Percentiles rank a stretch among this genome's conserved stretches.
Evolutionary conservation across 2,797 vertebrate genomes (phyloP).

Genomic region (Poecilia picta): DNA sequence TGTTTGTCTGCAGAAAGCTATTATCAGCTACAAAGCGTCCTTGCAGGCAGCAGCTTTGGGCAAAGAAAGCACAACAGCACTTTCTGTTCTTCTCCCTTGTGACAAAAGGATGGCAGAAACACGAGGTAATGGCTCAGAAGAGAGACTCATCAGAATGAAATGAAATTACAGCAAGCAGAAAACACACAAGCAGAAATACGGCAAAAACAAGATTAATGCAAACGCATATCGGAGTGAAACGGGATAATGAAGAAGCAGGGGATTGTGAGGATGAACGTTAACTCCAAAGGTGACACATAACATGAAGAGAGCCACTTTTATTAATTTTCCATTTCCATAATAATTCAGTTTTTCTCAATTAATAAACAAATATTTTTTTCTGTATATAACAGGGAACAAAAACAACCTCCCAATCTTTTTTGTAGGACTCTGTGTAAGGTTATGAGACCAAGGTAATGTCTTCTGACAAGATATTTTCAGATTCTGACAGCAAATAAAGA

Average conservation of each 20-base stretch:
- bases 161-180: conserved; percentile 36
- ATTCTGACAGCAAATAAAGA: conserved; percentile 32
- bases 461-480: conserved; percentile 30
- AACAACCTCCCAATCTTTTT: not conserved
- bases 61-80: conserved; percentile 37
- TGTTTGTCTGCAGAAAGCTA: conserved; percentile 35
- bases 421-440: conserved; percentile 21
- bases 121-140: conserved; percentile 30
- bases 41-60: conserved; percentile 41
- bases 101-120: conserved; percentile 16
- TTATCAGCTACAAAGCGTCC: conserved; percentile 51
- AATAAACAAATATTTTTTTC: not conserved
- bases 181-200: conserved; percentile 14
- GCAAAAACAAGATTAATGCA: conserved; percentile 33
- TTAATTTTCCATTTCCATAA: conserved; percentile 33
- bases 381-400: not conserved
- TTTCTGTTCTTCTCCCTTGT: conserved; percentile 18
- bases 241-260: conserved; percentile 16
- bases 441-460: conserved; percentile 20
- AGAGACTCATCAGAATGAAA: conserved; percentile 30
- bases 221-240: conserved; percentile 18
- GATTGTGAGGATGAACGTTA: conserved; percentile 1
- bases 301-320: conserved; percentile 30
- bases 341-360: conserved; percentile 25
- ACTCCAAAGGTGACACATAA: conserved; percentile 36